Conservation (phyloP, 1,140 invertebrate genomes). For the Brachionus plicatilis region DNA sequence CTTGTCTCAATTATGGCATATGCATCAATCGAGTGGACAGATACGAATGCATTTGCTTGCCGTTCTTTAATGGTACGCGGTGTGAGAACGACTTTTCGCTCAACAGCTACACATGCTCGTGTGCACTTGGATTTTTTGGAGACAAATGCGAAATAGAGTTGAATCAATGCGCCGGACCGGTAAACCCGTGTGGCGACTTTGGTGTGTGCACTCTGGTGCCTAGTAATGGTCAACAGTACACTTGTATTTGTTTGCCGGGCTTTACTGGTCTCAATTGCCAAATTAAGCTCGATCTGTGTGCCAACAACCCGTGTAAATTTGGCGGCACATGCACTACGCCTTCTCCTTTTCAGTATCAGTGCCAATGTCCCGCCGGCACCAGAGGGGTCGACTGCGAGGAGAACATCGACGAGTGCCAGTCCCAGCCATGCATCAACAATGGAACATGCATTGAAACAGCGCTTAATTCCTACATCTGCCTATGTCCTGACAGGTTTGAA, state of each 20-base stretch:
- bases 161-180: background rate
- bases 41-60: constrained; percentile 42
- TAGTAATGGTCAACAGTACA: background rate
- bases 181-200: constrained; percentile 43
- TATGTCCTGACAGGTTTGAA: constrained; percentile 51
- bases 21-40: constrained; percentile 59
- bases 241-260: constrained; percentile 46
- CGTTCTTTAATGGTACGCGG: constrained; percentile 39
- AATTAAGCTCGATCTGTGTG: constrained; percentile 4
- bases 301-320: constrained; percentile 28
- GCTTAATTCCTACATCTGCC: constrained; percentile 63
- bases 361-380: constrained; percentile 10
- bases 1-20: constrained; percentile 81
- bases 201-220: constrained; percentile 42
- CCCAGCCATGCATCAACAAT: background rate
- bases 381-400: constrained; percentile 41
- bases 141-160: constrained; percentile 30
- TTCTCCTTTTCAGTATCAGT: background rate
- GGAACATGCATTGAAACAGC: constrained; percentile 41
- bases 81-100: constrained; percentile 23
- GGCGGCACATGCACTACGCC: constrained; percentile 27
- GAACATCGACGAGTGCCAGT: background rate
- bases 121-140: constrained; percentile 47
- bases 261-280: constrained; percentile 46
- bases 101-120: constrained; percentile 46